phyloP scores from a whole-genome alignment of 2,797 vertebrate species.

The Tokudaia muenninki region DNA sequence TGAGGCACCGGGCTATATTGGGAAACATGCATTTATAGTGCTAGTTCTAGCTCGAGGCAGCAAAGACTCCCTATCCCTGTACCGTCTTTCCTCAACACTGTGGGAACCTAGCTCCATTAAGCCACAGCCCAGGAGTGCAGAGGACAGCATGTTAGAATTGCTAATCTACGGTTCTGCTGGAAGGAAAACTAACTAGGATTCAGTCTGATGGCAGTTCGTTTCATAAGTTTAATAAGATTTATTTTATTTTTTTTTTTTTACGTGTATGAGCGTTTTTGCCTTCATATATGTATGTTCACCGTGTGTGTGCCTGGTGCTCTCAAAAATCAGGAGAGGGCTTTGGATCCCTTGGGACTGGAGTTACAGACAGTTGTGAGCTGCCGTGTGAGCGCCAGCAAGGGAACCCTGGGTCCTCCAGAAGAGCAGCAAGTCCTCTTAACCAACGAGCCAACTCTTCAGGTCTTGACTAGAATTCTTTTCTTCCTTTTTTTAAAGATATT shows the following conservation, averaged over 20 bases:
- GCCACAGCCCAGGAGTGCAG: neutral
- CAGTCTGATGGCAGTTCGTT: neutral
- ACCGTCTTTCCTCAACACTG: neutral
- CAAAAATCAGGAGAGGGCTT: neutral
- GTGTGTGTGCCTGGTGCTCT: neutral
- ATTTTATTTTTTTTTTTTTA: neutral
- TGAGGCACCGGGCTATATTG: neutral
- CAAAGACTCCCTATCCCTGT: neutral
- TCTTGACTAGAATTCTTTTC: neutral
- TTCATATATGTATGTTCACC: neutral
- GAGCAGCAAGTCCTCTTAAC: neutral
- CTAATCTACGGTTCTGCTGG: neutral
- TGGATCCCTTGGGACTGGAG: neutral
- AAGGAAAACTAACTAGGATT: slow-evolving; percentile 34
- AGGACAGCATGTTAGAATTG: neutral
- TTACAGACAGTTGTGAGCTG: neutral
- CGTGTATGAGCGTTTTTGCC: neutral
- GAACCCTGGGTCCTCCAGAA: neutral
- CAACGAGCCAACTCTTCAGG: neutral
- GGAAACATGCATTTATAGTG: neutral
- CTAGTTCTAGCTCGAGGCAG: neutral
- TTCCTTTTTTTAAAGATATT: neutral
- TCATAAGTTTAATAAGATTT: neutral
- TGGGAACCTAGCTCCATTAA: neutral
- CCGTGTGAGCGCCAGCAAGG: neutral